Conservation (phyloP, 1,140 invertebrate genomes). For the Belonocnema kinseyi region DNA sequence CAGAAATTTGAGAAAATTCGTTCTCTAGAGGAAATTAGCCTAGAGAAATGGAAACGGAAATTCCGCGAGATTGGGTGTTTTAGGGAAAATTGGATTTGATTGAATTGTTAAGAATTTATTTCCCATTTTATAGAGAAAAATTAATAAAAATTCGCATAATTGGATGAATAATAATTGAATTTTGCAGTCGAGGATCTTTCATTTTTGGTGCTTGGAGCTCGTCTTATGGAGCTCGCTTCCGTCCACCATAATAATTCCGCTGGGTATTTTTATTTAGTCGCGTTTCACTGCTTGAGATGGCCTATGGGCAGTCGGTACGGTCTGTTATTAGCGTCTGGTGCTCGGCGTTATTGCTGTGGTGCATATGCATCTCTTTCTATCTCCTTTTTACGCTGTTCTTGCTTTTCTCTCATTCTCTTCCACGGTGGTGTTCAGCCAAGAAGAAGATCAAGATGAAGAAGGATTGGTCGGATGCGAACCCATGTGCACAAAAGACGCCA, state of each 20-base stretch:
- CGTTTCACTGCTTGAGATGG: constrained; percentile 73
- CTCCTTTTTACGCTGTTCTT: constrained; percentile 53
- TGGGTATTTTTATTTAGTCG: constrained; percentile 72
- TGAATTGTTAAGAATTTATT: too few relatives aligned
- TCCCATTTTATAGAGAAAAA: too few relatives aligned
- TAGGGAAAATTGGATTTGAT: too few relatives aligned
- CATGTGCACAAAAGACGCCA: constrained; percentile 53
- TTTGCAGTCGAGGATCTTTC: background rate
- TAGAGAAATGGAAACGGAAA: too few relatives aligned
- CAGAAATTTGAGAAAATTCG: too few relatives aligned
- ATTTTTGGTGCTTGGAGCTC: background rate
- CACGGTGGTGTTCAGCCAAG: constrained; percentile 54
- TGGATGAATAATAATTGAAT: background rate
- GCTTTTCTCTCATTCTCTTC: constrained; percentile 43
- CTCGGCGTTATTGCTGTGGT: constrained; percentile 73
- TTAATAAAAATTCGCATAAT: too few relatives aligned
- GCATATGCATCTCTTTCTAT: constrained; percentile 61
- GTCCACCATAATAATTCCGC: constrained; percentile 75
- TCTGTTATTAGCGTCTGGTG: constrained; percentile 77
- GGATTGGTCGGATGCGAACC: constrained; percentile 66
- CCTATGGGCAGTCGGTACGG: constrained; percentile 74
- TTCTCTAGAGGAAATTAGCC: too few relatives aligned
- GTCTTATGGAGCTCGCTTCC: constrained; percentile 54
- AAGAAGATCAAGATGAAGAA: constrained; percentile 60
- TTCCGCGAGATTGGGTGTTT: too few relatives aligned